Evolutionary conservation across 2,113 vertebrate species (phyloP).

Genomic region (Catagonus wagneri): DNA sequence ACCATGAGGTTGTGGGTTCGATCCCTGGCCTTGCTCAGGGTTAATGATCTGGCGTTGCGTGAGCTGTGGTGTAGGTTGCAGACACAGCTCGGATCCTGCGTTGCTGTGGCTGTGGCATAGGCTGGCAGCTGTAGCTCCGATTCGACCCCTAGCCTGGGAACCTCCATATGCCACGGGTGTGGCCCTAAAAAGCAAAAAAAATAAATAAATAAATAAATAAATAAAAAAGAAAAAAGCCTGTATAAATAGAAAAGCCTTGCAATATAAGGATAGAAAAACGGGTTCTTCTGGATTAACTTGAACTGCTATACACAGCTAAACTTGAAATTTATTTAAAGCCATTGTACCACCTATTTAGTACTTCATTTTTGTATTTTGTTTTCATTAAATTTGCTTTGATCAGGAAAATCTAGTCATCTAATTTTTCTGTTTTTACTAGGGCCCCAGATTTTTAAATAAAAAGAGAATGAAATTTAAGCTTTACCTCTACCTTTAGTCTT

Average conservation of each 20-base stretch:
- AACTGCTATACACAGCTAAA: background rate
- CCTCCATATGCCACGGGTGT: no score
- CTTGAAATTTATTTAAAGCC: background rate
- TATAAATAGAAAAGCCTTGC: background rate
- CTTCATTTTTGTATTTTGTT: background rate
- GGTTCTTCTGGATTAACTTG: background rate
- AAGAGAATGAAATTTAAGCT: background rate
- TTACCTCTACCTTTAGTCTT: background rate
- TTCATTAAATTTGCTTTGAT: background rate
- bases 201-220: no score
- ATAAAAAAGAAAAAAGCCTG: no score
- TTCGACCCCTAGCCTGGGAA: no score
- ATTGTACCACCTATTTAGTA: background rate
- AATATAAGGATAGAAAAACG: background rate
- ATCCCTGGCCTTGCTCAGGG: no score
- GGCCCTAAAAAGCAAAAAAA: no score
- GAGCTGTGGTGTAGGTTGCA: no score
- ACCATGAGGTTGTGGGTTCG: no score
- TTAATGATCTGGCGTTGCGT: no score
- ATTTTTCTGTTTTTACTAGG: slow-evolving; percentile 16
- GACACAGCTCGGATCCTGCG: no score
- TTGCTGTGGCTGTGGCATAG: no score
- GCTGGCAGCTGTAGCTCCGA: no score
- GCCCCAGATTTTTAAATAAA: background rate
- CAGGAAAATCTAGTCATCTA: slow-evolving; percentile 5